phyloP scores from a whole-genome alignment of 1,140 invertebrate species.

The Spodoptera litura region DNA sequence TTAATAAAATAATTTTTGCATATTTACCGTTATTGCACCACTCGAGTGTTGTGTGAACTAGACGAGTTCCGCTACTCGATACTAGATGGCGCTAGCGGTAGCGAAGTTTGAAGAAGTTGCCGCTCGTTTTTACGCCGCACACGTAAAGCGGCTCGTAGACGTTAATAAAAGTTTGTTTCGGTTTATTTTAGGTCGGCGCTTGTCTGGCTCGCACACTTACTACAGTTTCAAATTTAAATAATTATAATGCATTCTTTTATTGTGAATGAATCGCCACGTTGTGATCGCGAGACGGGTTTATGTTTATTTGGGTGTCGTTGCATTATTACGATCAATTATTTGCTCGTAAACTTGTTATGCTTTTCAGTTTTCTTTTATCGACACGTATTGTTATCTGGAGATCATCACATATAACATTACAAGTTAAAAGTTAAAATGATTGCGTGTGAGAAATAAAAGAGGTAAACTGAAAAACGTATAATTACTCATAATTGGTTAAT shows the following conservation, averaged over 20 bases:
- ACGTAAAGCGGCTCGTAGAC: conserved; percentile 64
- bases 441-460: too few relatives aligned
- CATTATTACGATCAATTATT: conserved; percentile 45
- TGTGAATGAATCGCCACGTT: conserved; percentile 51
- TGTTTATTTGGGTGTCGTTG: conserved; percentile 41
- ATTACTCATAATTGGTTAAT: too few relatives aligned
- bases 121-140: conserved; percentile 58
- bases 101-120: conserved; percentile 45
- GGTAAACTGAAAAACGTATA: too few relatives aligned
- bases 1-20: conserved; percentile 41
- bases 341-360: conserved; percentile 37
- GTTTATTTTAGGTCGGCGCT: conserved; percentile 65
- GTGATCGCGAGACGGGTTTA: conserved; percentile 12
- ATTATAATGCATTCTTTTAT: conserved; percentile 52
- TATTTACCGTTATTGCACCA: conserved; percentile 40
- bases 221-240: conserved; percentile 60
- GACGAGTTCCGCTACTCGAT: conserved; percentile 70
- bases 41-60: conserved; percentile 54
- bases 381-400: too few relatives aligned
- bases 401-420: too few relatives aligned
- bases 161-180: conserved; percentile 73
- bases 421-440: too few relatives aligned
- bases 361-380: conserved; percentile 22
- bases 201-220: conserved; percentile 56
- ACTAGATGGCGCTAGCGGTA: conserved; percentile 70